Percentiles rank a stretch among this genome's conserved stretches.
Conservation (phyloP, 2,113 vertebrate genomes). For the Nerophis lumbriciformis region DNA sequence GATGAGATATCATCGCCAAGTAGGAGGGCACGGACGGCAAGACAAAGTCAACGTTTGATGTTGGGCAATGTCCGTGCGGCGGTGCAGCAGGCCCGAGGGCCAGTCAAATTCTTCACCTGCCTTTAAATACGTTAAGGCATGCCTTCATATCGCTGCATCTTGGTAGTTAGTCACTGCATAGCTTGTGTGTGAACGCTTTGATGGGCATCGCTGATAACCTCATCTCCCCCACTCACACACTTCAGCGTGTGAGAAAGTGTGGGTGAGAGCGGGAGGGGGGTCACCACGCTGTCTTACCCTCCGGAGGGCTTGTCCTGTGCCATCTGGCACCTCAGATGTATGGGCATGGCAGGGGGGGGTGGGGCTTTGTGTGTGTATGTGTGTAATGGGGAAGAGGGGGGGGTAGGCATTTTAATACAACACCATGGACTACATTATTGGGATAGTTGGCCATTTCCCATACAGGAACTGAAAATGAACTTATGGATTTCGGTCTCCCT, state of each 20-base stretch:
- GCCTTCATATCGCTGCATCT: conserved; percentile 51
- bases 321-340: conserved; percentile 67
- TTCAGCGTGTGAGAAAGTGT: conserved; percentile 67
- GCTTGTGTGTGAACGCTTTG: conserved; percentile 32
- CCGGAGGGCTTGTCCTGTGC: conserved; percentile 67
- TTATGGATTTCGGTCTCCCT: no score
- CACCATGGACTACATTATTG: neutral
- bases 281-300: conserved; percentile 56
- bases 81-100: conserved; percentile 28
- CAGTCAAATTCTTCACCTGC: conserved; percentile 33
- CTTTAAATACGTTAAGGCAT: conserved; percentile 50
- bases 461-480: no score
- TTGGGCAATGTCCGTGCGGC: conserved; percentile 36
- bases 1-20: conserved; percentile 86
- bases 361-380: conserved; percentile 21
- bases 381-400: neutral
- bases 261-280: conserved; percentile 52
- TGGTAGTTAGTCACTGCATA: conserved; percentile 24
- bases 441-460: neutral
- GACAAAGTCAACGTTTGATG: conserved; percentile 41
- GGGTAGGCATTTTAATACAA: neutral
- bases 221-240: conserved; percentile 2
- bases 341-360: conserved; percentile 53
- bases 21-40: conserved; percentile 27
- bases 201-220: conserved; percentile 54